phyloP scores from a whole-genome alignment of 2,113 vertebrate genomes.

The Lynx canadensis region DNA sequence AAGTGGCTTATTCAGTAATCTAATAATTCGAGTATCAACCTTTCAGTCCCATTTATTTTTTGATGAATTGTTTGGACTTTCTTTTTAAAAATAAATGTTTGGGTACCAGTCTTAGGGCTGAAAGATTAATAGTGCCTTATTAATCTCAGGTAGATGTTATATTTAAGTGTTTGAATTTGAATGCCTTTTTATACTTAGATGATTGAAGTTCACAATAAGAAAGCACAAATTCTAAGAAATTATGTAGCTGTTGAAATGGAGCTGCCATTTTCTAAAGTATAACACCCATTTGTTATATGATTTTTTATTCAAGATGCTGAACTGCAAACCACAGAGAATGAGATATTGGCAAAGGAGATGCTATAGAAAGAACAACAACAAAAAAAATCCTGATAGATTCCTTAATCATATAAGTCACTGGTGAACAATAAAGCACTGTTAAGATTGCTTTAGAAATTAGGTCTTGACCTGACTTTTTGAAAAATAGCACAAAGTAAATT shows the following conservation, averaged over 20 bases:
- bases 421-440: conserved; percentile 83
- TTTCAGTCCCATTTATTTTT: conserved; percentile 37
- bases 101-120: conserved; percentile 13
- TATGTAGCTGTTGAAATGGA: conserved; percentile 66
- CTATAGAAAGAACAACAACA: conserved; percentile 80
- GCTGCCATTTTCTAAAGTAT: conserved; percentile 65
- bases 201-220: conserved; percentile 70
- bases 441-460: conserved; percentile 89
- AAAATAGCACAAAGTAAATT: conserved; percentile 91
- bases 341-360: conserved; percentile 69
- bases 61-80: conserved; percentile 52
- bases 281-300: conserved; percentile 68
- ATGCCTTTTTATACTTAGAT: conserved; percentile 65
- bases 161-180: conserved; percentile 72
- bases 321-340: conserved; percentile 59
- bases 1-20: not conserved
- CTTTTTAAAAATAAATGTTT: conserved; percentile 56
- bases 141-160: conserved; percentile 63
- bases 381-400: conserved; percentile 85
- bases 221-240: conserved; percentile 72
- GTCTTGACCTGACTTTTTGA: conserved; percentile 91
- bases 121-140: conserved; percentile 67
- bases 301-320: conserved; percentile 72
- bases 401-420: conserved; percentile 88
- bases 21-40: conserved; percentile 11